Base-by-base conservation (phyloP, 2,113 vertebrate genomes). In the Istiophorus platypterus region DNA sequence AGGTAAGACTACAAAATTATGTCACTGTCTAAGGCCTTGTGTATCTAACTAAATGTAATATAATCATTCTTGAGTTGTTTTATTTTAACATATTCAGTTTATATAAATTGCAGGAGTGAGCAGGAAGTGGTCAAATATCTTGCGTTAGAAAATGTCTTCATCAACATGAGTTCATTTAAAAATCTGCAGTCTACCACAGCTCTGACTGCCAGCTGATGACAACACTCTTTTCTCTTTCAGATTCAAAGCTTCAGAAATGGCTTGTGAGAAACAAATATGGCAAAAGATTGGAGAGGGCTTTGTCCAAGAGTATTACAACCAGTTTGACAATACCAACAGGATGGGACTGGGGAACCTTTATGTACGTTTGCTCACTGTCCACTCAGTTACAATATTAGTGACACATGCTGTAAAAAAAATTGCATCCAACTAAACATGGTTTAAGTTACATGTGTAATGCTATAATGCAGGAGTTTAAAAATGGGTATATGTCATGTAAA, bases 241-340 rank as follows among this genome's bases (percentile, higher is more conserved):
- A 79, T 74, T 59, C 15, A 61, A 70, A 81, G 65, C 57, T 81
- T 56, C 47, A 85, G 39, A 51, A 52, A 95, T 95, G 95, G 92
- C 91, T 61, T 81, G 90, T 13, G 77, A 88, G 2, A 95, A 93
- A 81, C 91, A 94, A 71, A 81, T 93, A 56, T 95, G 93, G 94
- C 94, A 95, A 61, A 94, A 92, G 80, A 92, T 95, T 49, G 95
- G 94, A 17, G 87, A 91, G 45, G 91, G 91, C 52, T 96, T 95
- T 72, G 85, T 94, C 29, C 91, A 85, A 57, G 90, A 93, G 39
- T 96, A 95, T 88, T 95, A 94, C 49, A 90, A 91, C 71, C 89
- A 89, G 80, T 95, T 91, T 80, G 94, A 95, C 76, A 85, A 81
- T 29, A 84, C 76, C 39, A 91, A 90, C 75, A 91, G 96, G 69